phyloP scores from a whole-genome alignment of 1,140 invertebrate species.

The Atta texana region DNA sequence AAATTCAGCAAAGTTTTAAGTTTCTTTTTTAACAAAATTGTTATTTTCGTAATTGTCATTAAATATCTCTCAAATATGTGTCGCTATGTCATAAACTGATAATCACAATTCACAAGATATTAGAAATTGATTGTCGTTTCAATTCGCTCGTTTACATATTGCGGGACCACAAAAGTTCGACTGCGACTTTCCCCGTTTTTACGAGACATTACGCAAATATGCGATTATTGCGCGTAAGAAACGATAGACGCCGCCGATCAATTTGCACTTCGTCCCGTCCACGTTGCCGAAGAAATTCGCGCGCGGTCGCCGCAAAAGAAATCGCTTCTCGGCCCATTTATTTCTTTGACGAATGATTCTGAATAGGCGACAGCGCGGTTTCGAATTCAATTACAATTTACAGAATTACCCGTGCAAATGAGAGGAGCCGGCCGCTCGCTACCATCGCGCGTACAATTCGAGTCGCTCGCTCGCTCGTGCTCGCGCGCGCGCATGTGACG shows the following conservation, averaged over 20 bases:
- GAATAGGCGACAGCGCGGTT: slow-evolving; percentile 45
- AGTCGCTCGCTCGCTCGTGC: slow-evolving; percentile 18
- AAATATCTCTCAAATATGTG: background rate
- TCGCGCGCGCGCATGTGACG: slow-evolving; percentile 5
- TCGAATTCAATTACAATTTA: slow-evolving; percentile 77
- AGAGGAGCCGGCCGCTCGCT: slow-evolving; percentile 37
- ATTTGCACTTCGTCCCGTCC: slow-evolving; percentile 70
- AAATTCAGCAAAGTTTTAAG: background rate
- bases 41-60: background rate
- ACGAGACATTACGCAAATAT: slow-evolving; percentile 1
- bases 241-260: slow-evolving; percentile 56
- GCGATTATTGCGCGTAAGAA: slow-evolving; percentile 20
- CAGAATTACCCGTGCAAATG: slow-evolving; percentile 77
- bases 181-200: background rate
- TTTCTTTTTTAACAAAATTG: background rate
- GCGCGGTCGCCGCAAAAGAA: slow-evolving; percentile 56
- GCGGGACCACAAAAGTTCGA: background rate
- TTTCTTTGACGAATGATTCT: slow-evolving; percentile 76
- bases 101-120: background rate
- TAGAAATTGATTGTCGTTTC: slow-evolving; percentile 1
- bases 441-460: slow-evolving; percentile 54
- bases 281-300: slow-evolving; percentile 44
- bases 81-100: background rate
- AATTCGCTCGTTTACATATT: background rate
- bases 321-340: slow-evolving; percentile 69